phyloP scores from a whole-genome alignment of 2,797 vertebrate species.

The Vespertilio murinus region DNA sequence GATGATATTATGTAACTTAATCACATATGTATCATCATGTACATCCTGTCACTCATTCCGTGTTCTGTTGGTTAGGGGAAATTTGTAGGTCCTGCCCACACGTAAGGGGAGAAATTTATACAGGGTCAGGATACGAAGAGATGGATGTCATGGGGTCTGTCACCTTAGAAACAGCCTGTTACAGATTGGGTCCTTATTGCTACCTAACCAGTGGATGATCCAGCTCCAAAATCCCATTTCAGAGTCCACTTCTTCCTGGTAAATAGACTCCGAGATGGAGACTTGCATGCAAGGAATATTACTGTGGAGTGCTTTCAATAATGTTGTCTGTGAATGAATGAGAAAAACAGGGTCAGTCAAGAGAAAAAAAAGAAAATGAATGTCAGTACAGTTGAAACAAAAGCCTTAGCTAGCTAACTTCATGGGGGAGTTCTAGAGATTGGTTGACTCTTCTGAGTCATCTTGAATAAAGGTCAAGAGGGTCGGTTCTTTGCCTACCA shows the following conservation, averaged over 20 bases:
- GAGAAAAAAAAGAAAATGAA: background rate
- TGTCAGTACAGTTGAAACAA: background rate
- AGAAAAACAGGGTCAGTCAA: background rate
- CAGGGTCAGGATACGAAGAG: background rate
- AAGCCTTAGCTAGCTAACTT: background rate
- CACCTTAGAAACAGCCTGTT: background rate
- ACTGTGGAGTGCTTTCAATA: background rate
- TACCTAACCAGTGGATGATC: background rate
- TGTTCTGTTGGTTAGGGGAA: background rate
- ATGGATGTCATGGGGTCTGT: background rate
- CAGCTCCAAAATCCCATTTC: background rate
- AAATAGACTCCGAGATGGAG: background rate
- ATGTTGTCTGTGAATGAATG: background rate
- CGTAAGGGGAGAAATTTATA: background rate
- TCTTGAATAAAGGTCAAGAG: constrained; percentile 6
- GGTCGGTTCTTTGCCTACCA: background rate
- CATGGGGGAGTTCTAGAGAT: background rate
- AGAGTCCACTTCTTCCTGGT: background rate
- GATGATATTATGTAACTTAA: background rate
- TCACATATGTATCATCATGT: background rate
- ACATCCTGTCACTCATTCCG: background rate
- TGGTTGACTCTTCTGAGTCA: background rate
- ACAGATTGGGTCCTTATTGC: background rate
- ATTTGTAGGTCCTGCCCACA: background rate
- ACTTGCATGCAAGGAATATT: background rate